These are phyloP conservation scores for Empidonax alnorum DNA, from an alignment of 2,113 vertebrate genomes.

Conservation along the genomic window DNA sequence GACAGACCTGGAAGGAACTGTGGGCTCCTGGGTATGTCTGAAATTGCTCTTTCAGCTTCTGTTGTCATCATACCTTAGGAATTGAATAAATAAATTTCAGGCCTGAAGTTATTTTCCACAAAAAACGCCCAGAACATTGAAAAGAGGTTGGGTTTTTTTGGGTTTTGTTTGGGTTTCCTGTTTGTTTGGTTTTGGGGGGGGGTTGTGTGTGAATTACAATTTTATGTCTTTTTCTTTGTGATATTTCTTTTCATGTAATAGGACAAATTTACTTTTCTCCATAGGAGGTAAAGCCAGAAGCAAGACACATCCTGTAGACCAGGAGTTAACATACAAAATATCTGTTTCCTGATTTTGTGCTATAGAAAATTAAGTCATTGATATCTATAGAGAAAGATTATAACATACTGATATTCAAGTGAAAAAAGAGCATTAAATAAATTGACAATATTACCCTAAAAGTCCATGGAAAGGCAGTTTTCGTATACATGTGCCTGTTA, in stretches of 20 bases:
- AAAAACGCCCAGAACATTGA: not conserved
- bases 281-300: not conserved
- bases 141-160: no score
- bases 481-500: not conserved
- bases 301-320: not conserved
- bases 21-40: not conserved
- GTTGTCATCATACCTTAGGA: not conserved
- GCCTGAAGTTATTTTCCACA: not conserved
- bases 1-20: not conserved
- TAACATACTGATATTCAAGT: not conserved
- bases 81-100: not conserved
- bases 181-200: no score
- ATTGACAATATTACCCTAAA: not conserved
- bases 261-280: not conserved
- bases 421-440: not conserved
- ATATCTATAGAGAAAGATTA: not conserved
- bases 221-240: no score
- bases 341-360: not conserved
- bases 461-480: not conserved
- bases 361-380: not conserved
- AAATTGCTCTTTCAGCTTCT: not conserved
- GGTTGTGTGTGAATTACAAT: no score
- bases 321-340: not conserved
- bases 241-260: not conserved
- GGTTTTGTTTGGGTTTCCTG: no score